These are phyloP conservation scores for Micropterix aruncella DNA, from an alignment of 2,888 invertebrate species.

Conservation along the genomic window DNA sequence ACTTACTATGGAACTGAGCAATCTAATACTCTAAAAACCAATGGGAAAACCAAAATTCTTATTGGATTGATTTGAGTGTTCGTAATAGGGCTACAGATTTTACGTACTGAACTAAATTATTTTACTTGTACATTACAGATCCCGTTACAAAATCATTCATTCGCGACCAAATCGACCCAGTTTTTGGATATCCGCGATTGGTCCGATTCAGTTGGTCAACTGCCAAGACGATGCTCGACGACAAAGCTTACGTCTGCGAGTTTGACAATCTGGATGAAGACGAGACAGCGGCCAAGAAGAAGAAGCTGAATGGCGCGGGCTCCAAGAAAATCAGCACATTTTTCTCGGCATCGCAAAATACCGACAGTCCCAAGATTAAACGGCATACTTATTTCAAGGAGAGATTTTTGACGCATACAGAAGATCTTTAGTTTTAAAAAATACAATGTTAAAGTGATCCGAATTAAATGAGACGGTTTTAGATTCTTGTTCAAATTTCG, in stretches of 20 bases:
- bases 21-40: too few species aligned
- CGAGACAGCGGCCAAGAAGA: slow-evolving; percentile 22
- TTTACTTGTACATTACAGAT: slow-evolving; percentile 51
- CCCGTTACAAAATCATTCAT: slow-evolving; percentile 90
- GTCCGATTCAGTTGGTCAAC: slow-evolving; percentile 99
- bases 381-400: slow-evolving; percentile 54
- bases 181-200: slow-evolving; percentile 90
- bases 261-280: slow-evolving; percentile 55
- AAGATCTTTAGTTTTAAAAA: slow-evolving; percentile 36
- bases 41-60: too few species aligned
- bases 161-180: slow-evolving; percentile 59
- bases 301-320: slow-evolving; percentile 15
- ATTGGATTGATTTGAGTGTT: too few species aligned
- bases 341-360: slow-evolving; percentile 25
- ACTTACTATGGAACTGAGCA: too few species aligned
- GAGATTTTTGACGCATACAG: slow-evolving; percentile 40
- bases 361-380: slow-evolving; percentile 28
- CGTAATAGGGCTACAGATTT: too few species aligned
- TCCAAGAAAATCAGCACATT: slow-evolving; percentile 47
- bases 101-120: too few species aligned
- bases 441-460: too few species aligned
- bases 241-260: slow-evolving; percentile 54
- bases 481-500: too few species aligned
- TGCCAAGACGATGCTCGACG: slow-evolving; percentile 64
- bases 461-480: too few species aligned